Evolutionary conservation across 2,888 invertebrate species (phyloP).

Genomic region (Sericinus montela): DNA sequence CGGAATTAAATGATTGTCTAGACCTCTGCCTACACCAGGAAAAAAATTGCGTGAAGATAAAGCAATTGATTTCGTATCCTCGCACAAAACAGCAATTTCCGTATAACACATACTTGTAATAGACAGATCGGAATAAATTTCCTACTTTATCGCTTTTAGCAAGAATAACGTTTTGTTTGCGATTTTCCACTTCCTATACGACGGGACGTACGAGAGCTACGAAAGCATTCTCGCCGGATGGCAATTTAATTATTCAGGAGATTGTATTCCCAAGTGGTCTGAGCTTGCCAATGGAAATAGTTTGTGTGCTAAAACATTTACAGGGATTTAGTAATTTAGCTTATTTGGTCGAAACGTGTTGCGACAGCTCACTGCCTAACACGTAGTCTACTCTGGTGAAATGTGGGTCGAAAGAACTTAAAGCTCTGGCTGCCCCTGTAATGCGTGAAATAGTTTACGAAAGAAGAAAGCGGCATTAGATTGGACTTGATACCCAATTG

Average conservation of each 20-base stretch:
- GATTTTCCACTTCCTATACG: slow-evolving; percentile 11
- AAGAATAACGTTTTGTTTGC: slow-evolving; percentile 1
- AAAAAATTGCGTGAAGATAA: too few relatives aligned
- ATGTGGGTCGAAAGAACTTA: too few relatives aligned
- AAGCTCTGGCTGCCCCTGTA: too few relatives aligned
- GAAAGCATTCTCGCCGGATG: slow-evolving; percentile 5
- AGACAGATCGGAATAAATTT: not conserved
- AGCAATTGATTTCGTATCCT: not conserved
- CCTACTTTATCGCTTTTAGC: not conserved
- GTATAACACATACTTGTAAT: not conserved
- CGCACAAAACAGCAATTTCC: not conserved
- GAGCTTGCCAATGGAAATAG: slow-evolving; percentile 2
- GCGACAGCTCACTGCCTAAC: too few relatives aligned
- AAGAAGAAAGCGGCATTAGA: too few relatives aligned
- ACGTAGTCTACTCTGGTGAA: too few relatives aligned
- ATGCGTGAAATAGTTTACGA: too few relatives aligned
- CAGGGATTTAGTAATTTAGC: not conserved
- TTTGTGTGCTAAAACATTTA: not conserved
- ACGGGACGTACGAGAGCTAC: not conserved
- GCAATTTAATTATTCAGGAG: slow-evolving; percentile 18
- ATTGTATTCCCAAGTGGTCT: slow-evolving; percentile 3
- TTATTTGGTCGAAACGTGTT: too few relatives aligned
- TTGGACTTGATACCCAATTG: too few relatives aligned
- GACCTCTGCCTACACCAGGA: too few relatives aligned
- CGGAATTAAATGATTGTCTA: too few relatives aligned